Base-by-base conservation (phyloP, 2,888 invertebrate genomes). In the Lepidocyrtoides sp. region DNA sequence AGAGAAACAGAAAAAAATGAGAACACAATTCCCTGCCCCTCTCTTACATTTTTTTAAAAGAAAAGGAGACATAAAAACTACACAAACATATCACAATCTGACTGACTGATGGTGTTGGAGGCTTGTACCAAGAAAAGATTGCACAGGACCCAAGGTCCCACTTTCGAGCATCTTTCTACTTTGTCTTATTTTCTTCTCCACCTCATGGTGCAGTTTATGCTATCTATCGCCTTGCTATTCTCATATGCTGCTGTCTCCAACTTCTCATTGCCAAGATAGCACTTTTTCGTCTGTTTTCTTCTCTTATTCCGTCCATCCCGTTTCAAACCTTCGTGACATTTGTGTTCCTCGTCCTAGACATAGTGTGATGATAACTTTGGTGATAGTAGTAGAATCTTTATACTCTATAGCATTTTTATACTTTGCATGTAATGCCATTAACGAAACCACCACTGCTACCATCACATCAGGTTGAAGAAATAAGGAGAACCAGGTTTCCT, bases 131-230 rank as follows among this genome's bases (percentile, higher is more conserved):
- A 57, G 26, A 36, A 72, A 83, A 69, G 72, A 85, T 85, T 85
- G 69, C 57, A 85, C 72, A 85, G 72, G 85, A 23, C 85, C 85
- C 83, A 84, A 51, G 69, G 66, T 69, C 51, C 83, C 41, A 26
- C 66, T 84, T 84, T 69, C 48, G 75, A 48, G 83, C 29, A 51
- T 69, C 48, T 69, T 51, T 84, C n/a, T 41, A 79, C 54, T 82
- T 82, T 82, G 82, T 82, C 60, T 82, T 63, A 36, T 82, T 26
- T 23, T 29, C 48, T 51, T 41, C 23, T 17, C n/a, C 41, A 79
- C 51, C 79, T 69, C 69, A 44, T 75, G 48, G 23, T 48, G 44
- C 26, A 17, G 41, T n/a, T n/a, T n/a, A n/a, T n/a, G n/a, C n/a
- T n/a, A n/a, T n/a, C n/a, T n/a, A n/a, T 48, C 26, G 48, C 26